These are phyloP conservation scores for Alloplasta piceator DNA, from an alignment of 2,888 invertebrate species.

Conservation along the genomic window DNA sequence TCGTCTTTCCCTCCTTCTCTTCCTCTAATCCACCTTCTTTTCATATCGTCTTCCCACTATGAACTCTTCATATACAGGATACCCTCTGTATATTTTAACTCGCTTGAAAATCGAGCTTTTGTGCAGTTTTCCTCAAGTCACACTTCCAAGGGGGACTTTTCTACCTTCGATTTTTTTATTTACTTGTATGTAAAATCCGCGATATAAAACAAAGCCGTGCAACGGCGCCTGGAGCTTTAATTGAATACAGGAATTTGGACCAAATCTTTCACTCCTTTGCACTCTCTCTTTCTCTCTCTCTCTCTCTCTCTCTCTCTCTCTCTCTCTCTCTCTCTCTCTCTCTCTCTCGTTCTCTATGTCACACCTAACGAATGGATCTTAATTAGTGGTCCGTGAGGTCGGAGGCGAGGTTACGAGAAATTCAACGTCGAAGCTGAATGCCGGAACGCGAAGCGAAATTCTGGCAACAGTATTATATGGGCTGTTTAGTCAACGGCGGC, in stretches of 20 bases:
- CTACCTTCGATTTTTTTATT: not conserved
- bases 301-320: not conserved
- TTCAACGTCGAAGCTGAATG: slow-evolving; percentile 43
- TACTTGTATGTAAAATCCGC: not conserved
- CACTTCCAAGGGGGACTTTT: not conserved
- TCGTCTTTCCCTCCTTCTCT: too few relatives aligned
- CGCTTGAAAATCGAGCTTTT: slow-evolving; percentile 16
- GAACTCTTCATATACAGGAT: not conserved
- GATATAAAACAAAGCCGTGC: not conserved
- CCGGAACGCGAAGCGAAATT: not conserved
- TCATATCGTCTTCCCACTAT: slow-evolving; percentile 25
- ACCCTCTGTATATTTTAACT: slow-evolving; percentile 16
- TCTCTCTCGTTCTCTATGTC: not conserved
- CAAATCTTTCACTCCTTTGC: slow-evolving; percentile 19
- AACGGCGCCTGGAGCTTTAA: slow-evolving; percentile 39
- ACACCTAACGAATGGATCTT: slow-evolving; percentile 57
- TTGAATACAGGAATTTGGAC: slow-evolving; percentile 57
- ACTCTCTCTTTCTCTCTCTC: not conserved
- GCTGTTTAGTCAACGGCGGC: too few relatives aligned
- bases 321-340: not conserved
- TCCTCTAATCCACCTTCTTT: slow-evolving; percentile 24
- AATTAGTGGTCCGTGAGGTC: slow-evolving; percentile 60
- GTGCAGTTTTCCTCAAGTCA: not conserved
- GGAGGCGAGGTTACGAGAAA: slow-evolving; percentile 36
- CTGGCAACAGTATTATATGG: too few relatives aligned